Conservation (phyloP, 1,140 invertebrate genomes). For the Hormaphis cornu region DNA sequence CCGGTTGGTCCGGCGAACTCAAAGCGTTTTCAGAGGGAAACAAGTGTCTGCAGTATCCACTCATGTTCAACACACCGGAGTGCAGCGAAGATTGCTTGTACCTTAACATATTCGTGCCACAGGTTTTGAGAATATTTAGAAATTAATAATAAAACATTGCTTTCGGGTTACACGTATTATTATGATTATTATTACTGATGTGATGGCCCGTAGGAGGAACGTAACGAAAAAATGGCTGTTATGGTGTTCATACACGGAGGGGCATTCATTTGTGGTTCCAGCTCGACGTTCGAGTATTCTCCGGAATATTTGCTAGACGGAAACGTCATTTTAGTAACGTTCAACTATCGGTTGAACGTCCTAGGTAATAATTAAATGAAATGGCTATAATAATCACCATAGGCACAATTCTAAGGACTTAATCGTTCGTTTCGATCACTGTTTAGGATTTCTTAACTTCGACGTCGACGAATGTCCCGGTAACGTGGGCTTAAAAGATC, state of each 20-base stretch:
- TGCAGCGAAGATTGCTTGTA: slow-evolving; percentile 36
- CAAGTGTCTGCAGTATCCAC: slow-evolving; percentile 31
- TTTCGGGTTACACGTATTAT: neutral
- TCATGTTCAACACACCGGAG: neutral
- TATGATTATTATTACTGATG: neutral
- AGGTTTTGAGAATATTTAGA: too few species aligned
- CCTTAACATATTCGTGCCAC: slow-evolving; percentile 34
- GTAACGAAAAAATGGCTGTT: slow-evolving; percentile 43
- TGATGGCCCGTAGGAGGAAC: neutral
- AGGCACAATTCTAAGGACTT: neutral
- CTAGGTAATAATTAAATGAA: slow-evolving; percentile 43
- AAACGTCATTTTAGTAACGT: slow-evolving; percentile 64
- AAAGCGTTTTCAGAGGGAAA: slow-evolving; percentile 30
- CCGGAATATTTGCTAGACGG: slow-evolving; percentile 63
- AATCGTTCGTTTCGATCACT: neutral
- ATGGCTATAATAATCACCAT: neutral
- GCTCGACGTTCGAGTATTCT: slow-evolving; percentile 49
- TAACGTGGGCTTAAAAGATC: slow-evolving; percentile 69
- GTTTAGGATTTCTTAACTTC: slow-evolving; percentile 47
- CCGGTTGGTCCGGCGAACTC: slow-evolving; percentile 23
- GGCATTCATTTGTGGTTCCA: slow-evolving; percentile 45
- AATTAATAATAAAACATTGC: too few species aligned
- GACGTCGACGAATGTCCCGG: slow-evolving; percentile 55
- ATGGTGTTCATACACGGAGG: slow-evolving; percentile 61
- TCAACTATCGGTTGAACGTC: slow-evolving; percentile 65